These are phyloP conservation scores for Acanthurus lineatus DNA, from an alignment of 2,797 vertebrate species.

Conservation along the genomic window DNA sequence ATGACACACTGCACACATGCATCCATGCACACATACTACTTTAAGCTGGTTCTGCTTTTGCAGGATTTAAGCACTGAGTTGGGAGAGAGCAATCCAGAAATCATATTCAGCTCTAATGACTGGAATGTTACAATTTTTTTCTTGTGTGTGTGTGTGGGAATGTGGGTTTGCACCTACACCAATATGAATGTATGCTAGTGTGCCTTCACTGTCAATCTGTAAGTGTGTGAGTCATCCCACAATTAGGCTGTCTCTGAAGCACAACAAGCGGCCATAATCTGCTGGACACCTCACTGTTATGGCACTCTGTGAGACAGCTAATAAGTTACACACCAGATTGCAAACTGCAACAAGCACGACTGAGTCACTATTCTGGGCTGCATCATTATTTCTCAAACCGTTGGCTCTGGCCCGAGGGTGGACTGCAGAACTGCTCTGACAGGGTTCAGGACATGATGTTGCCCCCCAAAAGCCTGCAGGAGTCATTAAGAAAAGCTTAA, in stretches of 20 bases:
- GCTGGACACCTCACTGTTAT: conserved; percentile 65
- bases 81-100: conserved; percentile 17
- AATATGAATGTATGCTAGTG: background rate
- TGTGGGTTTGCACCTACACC: background rate
- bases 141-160: background rate
- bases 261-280: conserved; percentile 71
- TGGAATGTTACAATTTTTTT: conserved; percentile 12
- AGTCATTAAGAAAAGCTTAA: background rate
- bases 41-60: conserved; percentile 28
- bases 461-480: background rate
- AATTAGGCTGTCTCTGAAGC: conserved; percentile 66
- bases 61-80: conserved; percentile 40
- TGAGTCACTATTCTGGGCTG: conserved; percentile 63
- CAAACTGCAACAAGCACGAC: conserved; percentile 62
- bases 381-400: conserved; percentile 66
- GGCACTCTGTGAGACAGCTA: conserved; percentile 69
- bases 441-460: conserved; percentile 30
- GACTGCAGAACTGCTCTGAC: conserved; percentile 43
- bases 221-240: conserved; percentile 70
- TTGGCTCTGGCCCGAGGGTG: conserved; percentile 54
- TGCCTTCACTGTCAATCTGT: conserved; percentile 40
- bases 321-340: conserved; percentile 74
- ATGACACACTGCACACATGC: conserved; percentile 19
- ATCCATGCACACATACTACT: conserved; percentile 1
- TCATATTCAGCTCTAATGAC: conserved; percentile 41